These are phyloP conservation scores for Lepus europaeus DNA, from an alignment of 2,113 vertebrate genomes.

Conservation along the genomic window DNA sequence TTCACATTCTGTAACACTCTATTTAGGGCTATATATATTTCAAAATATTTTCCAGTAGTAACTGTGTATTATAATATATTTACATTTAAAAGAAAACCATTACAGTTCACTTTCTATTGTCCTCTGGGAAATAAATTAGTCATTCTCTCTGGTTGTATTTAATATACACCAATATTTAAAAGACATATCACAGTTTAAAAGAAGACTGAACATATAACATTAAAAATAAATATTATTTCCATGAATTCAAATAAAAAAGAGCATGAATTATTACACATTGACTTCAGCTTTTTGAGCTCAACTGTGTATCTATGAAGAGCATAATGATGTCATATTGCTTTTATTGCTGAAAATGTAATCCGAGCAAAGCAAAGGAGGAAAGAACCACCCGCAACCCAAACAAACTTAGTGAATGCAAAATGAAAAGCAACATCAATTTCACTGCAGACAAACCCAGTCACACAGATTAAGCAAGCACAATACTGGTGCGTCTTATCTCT, in stretches of 20 bases:
- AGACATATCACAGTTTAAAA: constrained; percentile 81
- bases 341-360: constrained; percentile 93
- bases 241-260: constrained; percentile 85
- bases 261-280: constrained; percentile 85
- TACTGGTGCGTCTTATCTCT: constrained; percentile 98
- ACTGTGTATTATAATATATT: constrained; percentile 85
- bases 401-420: constrained; percentile 96
- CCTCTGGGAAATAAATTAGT: constrained; percentile 91
- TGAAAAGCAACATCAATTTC: constrained; percentile 99
- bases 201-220: constrained; percentile 81
- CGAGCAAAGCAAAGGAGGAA: constrained; percentile 92
- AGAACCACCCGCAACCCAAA: constrained; percentile 94
- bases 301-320: constrained; percentile 88
- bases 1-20: constrained; percentile 75
- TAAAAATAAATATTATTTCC: constrained; percentile 87
- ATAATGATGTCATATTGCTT: constrained; percentile 93
- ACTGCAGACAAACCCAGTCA: constrained; percentile 99
- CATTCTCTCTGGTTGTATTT: constrained; percentile 81
- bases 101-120: constrained; percentile 86
- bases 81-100: constrained; percentile 87
- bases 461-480: constrained; percentile 99
- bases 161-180: constrained; percentile 86
- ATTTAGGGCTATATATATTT: constrained; percentile 77
- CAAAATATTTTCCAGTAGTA: constrained; percentile 84
- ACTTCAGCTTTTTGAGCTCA: constrained; percentile 87